These are phyloP conservation scores for Mastomys coucha DNA, from an alignment of 2,113 vertebrate genomes.

Conservation along the genomic window DNA sequence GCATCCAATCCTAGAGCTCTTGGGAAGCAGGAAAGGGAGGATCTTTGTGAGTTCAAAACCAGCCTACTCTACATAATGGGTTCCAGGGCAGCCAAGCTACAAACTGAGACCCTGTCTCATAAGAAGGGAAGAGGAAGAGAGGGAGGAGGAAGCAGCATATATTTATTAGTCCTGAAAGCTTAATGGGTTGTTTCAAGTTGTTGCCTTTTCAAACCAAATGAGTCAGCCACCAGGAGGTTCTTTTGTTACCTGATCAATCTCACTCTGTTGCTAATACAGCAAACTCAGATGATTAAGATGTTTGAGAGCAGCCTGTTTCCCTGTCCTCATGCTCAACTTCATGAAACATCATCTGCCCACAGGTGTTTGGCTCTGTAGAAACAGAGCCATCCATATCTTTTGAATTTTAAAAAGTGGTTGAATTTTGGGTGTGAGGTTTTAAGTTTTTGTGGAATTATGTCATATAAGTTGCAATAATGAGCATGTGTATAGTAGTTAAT, in stretches of 20 bases:
- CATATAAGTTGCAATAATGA: slow-evolving; percentile 23
- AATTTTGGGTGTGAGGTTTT: slow-evolving; percentile 17
- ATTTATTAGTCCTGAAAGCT: slow-evolving; percentile 60
- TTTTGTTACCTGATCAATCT: slow-evolving; percentile 63
- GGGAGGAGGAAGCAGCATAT: background rate
- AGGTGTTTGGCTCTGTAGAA: slow-evolving; percentile 19
- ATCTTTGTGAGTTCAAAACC: background rate
- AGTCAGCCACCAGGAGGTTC: slow-evolving; percentile 63
- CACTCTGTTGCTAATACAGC: slow-evolving; percentile 42
- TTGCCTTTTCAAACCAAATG: slow-evolving; percentile 63
- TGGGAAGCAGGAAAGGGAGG: background rate
- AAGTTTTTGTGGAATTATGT: slow-evolving; percentile 41
- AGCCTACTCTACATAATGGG: background rate
- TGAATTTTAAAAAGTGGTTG: slow-evolving; percentile 46
- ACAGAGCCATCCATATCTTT: background rate
- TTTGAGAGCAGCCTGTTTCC: background rate
- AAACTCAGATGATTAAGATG: slow-evolving; percentile 39
- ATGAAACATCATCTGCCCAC: background rate
- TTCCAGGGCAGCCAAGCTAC: background rate
- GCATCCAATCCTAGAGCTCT: background rate
- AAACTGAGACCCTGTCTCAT: background rate
- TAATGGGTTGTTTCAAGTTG: slow-evolving; percentile 67
- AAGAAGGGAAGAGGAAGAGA: background rate
- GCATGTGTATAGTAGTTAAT: background rate
- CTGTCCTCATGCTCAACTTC: slow-evolving; percentile 38